Evolutionary conservation across 2,888 invertebrate genomes (phyloP).

Genomic region (Antitype chi): DNA sequence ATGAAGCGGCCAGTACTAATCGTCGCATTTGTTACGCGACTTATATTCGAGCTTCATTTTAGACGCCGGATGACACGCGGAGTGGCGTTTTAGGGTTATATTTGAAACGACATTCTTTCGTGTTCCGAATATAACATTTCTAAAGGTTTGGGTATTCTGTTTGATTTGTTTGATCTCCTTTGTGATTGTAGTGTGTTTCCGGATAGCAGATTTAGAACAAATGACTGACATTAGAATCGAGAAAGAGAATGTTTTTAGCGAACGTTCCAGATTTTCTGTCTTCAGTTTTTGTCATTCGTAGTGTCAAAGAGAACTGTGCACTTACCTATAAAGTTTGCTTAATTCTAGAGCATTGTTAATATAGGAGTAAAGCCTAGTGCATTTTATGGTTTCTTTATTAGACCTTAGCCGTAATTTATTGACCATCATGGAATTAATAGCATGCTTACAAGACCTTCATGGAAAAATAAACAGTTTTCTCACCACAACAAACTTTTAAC

Average conservation of each 20-base stretch:
- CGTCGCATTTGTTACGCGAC: slow-evolving; percentile 64
- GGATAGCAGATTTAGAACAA: slow-evolving; percentile 14
- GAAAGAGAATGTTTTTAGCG: background rate
- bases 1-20: slow-evolving; percentile 68
- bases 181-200: slow-evolving; percentile 34
- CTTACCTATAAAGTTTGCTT: background rate
- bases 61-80: slow-evolving; percentile 48
- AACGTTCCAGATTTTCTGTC: background rate
- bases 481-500: background rate
- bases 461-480: background rate
- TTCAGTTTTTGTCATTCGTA: background rate
- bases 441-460: background rate
- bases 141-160: slow-evolving; percentile 14
- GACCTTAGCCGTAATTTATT: background rate
- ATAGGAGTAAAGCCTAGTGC: background rate
- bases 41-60: slow-evolving; percentile 46
- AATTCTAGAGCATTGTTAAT: background rate
- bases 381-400: background rate
- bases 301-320: background rate
- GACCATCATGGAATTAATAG: background rate
- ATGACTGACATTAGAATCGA: slow-evolving; percentile 7
- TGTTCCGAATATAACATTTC: slow-evolving; percentile 36
- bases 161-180: slow-evolving; percentile 44
- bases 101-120: slow-evolving; percentile 43
- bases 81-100: slow-evolving; percentile 37